A percentile compares a stretch with the other conserved stretches of the same genome.
Conservation (phyloP, 2,797 vertebrate genomes). For the Sardinella longiceps region DNA sequence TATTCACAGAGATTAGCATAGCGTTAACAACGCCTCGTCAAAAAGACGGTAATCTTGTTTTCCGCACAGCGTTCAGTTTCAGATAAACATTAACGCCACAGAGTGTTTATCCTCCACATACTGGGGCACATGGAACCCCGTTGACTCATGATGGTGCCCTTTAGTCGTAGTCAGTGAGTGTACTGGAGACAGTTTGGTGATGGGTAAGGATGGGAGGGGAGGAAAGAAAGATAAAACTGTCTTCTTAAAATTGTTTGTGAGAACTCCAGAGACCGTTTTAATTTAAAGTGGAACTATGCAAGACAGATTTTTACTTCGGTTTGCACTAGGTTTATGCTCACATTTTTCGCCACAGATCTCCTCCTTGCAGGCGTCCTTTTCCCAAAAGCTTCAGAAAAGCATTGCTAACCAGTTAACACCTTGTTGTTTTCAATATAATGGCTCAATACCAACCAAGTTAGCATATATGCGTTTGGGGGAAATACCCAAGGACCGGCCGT, state of each 20-base stretch:
- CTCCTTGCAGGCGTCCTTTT: too few species aligned
- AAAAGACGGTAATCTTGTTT: slow-evolving; percentile 10
- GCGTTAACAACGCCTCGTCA: background rate
- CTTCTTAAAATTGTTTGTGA: background rate
- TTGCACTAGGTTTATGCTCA: too few species aligned
- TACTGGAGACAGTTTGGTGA: background rate
- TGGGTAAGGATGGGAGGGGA: background rate
- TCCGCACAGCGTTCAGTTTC: background rate
- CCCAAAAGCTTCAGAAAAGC: too few species aligned
- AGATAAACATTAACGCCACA: background rate
- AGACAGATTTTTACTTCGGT: too few species aligned
- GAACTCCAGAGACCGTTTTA: too few species aligned
- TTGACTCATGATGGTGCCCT: background rate
- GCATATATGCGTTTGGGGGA: too few species aligned
- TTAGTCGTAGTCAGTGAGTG: background rate
- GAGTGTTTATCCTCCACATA: background rate
- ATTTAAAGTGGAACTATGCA: too few species aligned
- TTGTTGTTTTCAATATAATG: too few species aligned
- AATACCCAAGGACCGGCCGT: too few species aligned
- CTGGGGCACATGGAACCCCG: background rate
- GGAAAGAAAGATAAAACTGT: background rate
- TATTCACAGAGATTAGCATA: background rate
- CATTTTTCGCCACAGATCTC: too few species aligned
- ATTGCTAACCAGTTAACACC: too few species aligned
- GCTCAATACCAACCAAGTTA: too few species aligned